Evolutionary conservation across 2,797 vertebrate genomes (phyloP), one percentile per base, ranked within the genome.

Genomic region (Sebastes taczanowskii): DNA sequence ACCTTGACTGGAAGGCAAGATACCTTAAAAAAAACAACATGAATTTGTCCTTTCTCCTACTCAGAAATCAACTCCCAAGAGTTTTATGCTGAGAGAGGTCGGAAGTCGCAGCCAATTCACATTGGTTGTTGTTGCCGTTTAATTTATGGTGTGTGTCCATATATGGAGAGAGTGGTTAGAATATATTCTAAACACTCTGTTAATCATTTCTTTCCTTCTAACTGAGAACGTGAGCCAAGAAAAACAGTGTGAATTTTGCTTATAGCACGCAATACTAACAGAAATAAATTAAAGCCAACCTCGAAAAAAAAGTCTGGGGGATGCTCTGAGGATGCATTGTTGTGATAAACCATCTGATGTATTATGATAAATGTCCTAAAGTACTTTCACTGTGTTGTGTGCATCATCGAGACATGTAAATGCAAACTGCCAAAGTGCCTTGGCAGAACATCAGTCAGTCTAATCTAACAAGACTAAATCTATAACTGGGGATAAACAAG

Each of bases 1-100:
- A 93, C 92, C 91, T 94, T 92, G 90, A 90, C 85, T 88, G 42
- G 55, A 88, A 90, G 87, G 81, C 81, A 79, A 86, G 77, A 77
- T 74, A 85, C 72, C 68, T 80, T 88, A 72, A 85, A 80, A 71
- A 74, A 60, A 67, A 82, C n/a, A 67, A 80, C 82, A 83, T 69
- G 65, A 80, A 92, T 87, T 88, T 85, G 71, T 79, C 38, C 14
- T 42, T 86, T 80, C 78, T 77, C 81, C 88, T 81, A 85, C 89
- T 90, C 83, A 91, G 80, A 89, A 85, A 88, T 81, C 71, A 79
- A 68, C 74, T 78, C 80, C 83, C 59, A 71, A 38, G 83, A 91
- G 81, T 82, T 86, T 86, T 84, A 84, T 86, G 81, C 77, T 32
- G 81, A 79, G 74, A 86, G 71, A 81, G 66, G 64, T 80, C 71